A percentile compares a stretch with the other conserved stretches of the same genome.
Conservation (phyloP, 1,140 invertebrate species). For the Achatina immaculata region DNA sequence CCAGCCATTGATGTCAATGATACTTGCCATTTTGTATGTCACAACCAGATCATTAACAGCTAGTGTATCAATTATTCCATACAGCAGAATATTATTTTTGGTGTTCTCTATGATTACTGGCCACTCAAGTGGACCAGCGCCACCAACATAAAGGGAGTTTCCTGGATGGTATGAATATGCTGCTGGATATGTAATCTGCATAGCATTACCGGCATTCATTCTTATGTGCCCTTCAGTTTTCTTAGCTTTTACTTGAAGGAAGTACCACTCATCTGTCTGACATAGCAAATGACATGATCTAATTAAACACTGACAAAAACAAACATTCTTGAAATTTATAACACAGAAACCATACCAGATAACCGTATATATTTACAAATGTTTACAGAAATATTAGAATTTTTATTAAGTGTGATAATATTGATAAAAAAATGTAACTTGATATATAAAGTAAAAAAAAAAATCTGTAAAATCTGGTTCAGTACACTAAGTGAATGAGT, state of each 20-base stretch:
- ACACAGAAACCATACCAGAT: too few species aligned
- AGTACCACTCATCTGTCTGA: conserved; percentile 26
- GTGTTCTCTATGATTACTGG: neutral
- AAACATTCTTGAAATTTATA: too few species aligned
- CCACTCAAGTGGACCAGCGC: conserved; percentile 23
- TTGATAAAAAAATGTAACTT: too few species aligned
- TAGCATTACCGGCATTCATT: conserved; percentile 33
- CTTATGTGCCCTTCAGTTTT: conserved; percentile 15
- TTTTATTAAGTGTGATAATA: too few species aligned
- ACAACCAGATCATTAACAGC: conserved; percentile 7
- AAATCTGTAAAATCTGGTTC: too few species aligned
- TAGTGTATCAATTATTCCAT: conserved; percentile 24
- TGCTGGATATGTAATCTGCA: conserved; percentile 29
- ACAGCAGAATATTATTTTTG: neutral
- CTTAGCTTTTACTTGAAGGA: neutral
- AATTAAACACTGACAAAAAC: neutral
- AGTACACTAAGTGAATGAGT: too few species aligned
- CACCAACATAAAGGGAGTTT: conserved; percentile 13
- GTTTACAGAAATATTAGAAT: too few species aligned
- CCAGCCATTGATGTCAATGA: conserved; percentile 6
- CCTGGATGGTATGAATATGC: conserved; percentile 8
- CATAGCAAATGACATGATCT: conserved; percentile 2
- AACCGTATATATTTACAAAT: too few species aligned
- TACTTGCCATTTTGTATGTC: conserved; percentile 35
- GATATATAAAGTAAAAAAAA: too few species aligned